Percentiles rank a stretch among this genome's conserved stretches.
phyloP scores from a whole-genome alignment of 2,888 invertebrate genomes.

The Thymelicus sylvestris region DNA sequence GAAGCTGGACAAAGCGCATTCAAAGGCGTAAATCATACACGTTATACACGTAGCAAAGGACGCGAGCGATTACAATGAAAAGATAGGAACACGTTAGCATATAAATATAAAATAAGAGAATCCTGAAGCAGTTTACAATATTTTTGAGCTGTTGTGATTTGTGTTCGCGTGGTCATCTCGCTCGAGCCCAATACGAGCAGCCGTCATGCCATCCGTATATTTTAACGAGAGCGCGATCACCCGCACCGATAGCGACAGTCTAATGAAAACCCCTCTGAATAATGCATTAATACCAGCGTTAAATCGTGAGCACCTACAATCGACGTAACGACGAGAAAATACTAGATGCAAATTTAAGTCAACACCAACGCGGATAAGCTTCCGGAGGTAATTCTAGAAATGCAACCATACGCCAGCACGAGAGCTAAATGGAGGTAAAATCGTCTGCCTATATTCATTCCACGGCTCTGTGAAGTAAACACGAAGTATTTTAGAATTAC shows the following conservation, averaged over 20 bases:
- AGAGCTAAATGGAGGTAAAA: constrained; percentile 41
- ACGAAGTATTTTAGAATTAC: constrained; percentile 27
- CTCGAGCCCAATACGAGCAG: constrained; percentile 69
- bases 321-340: constrained; percentile 73
- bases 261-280: constrained; percentile 84
- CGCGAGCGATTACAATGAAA: constrained; percentile 47
- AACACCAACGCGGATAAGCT: constrained; percentile 75
- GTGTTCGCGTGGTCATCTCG: constrained; percentile 62
- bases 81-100: constrained; percentile 33
- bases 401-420: constrained; percentile 52
- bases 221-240: constrained; percentile 82
- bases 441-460: constrained; percentile 48
- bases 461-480: constrained; percentile 36
- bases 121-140: constrained; percentile 45
- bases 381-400: constrained; percentile 69
- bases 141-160: constrained; percentile 62
- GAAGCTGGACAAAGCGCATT: constrained; percentile 45
- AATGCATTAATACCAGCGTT: constrained; percentile 84
- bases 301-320: constrained; percentile 82
- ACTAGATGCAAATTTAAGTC: constrained; percentile 81
- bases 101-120: constrained; percentile 47
- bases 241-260: constrained; percentile 76
- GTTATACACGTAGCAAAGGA: constrained; percentile 47
- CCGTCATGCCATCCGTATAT: constrained; percentile 83
- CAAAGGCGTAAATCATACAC: constrained; percentile 40